Evolutionary conservation across 2,113 vertebrate species (phyloP).

Genomic region (Manacus vitellinus): DNA sequence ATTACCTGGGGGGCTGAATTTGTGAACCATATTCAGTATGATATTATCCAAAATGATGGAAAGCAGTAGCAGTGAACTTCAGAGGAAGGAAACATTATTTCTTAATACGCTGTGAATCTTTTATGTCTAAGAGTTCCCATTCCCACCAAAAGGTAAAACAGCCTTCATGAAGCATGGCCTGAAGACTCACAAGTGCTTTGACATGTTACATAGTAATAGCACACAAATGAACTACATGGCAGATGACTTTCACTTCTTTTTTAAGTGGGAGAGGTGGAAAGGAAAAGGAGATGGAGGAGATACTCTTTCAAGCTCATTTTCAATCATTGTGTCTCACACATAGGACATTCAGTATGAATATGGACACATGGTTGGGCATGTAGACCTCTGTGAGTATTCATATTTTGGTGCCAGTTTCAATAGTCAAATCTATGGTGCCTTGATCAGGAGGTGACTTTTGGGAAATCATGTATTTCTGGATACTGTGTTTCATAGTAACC

Average conservation of each 20-base stretch:
- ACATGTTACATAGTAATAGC: not conserved
- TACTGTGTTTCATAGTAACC: not conserved
- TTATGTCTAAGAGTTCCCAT: not conserved
- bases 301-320: not conserved
- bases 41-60: not conserved
- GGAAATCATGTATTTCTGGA: not conserved
- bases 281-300: not conserved
- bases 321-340: not conserved
- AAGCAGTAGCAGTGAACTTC: not conserved
- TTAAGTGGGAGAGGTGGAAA: not conserved
- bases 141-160: not conserved
- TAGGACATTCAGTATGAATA: not conserved
- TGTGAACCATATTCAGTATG: not conserved
- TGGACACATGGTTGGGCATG: not conserved
- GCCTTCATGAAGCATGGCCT: not conserved
- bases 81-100: not conserved
- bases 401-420: not conserved
- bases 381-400: rapidly evolving
- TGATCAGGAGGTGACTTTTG: not conserved
- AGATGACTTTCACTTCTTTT: not conserved
- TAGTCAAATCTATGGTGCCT: not conserved
- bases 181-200: not conserved
- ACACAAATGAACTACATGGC: not conserved
- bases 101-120: not conserved
- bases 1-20: not conserved